Conservation (phyloP, 2,888 invertebrate species). For the Odontomyia ornata region DNA sequence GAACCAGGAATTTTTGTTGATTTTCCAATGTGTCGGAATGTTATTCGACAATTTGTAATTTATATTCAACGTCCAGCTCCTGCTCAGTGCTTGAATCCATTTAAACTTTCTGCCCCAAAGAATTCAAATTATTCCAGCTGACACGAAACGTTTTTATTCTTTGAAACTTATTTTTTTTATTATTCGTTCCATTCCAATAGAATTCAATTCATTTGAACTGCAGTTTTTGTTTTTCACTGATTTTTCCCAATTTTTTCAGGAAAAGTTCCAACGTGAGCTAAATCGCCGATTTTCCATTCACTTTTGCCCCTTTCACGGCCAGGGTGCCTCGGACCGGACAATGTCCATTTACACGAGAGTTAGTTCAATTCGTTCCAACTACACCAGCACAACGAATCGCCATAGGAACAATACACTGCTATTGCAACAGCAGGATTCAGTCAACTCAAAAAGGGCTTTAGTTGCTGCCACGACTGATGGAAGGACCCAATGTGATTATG, state of each 20-base stretch:
- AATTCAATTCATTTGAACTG: constrained; percentile 29
- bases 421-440: constrained; percentile 38
- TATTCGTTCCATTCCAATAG: background rate
- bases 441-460: constrained; percentile 12
- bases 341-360: constrained; percentile 62
- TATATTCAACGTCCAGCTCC: background rate
- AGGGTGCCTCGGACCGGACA: constrained; percentile 60
- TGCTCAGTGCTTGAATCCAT: constrained; percentile 1
- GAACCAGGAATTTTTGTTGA: no score
- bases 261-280: constrained; percentile 82
- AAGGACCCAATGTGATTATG: constrained; percentile 44
- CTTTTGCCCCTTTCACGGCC: constrained; percentile 60
- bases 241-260: constrained; percentile 66
- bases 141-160: constrained; percentile 23
- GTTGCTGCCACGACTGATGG: constrained; percentile 17
- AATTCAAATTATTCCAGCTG: background rate
- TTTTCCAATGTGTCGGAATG: no score
- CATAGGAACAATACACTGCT: constrained; percentile 55
- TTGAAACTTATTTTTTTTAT: constrained; percentile 5
- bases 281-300: constrained; percentile 74
- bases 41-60: no score
- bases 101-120: constrained; percentile 1
- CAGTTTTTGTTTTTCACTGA: constrained; percentile 25
- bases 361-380: constrained; percentile 62
- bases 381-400: constrained; percentile 58